A percentile compares a stretch with the other conserved stretches of the same genome.
Evolutionary conservation across 2,888 invertebrate species (phyloP).

Genomic region (Heliconius erato): DNA sequence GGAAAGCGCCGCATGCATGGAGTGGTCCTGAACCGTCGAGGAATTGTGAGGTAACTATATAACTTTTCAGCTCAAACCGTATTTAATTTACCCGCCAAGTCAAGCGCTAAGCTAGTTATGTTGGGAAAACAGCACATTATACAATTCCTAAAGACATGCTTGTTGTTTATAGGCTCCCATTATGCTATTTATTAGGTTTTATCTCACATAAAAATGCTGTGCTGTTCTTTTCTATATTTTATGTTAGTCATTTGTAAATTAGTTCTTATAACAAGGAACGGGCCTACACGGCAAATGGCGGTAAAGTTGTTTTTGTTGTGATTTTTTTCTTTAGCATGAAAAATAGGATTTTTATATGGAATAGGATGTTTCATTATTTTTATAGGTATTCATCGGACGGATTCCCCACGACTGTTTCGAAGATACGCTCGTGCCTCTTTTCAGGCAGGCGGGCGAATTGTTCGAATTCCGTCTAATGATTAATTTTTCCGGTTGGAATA

Average conservation of each 20-base stretch:
- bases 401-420: conserved; percentile 89
- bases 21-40: conserved; percentile 84
- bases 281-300: background rate
- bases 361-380: no score
- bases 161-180: background rate
- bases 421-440: conserved; percentile 87
- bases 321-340: background rate
- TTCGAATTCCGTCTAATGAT: conserved; percentile 92
- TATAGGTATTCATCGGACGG: conserved; percentile 87
- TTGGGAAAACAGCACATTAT: background rate
- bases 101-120: no score
- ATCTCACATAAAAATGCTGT: background rate
- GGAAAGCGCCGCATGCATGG: conserved; percentile 86
- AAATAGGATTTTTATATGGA: no score
- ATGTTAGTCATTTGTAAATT: background rate
- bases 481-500: conserved; percentile 89
- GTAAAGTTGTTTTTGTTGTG: background rate
- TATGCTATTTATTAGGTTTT: no score
- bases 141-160: background rate
- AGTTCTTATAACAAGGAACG: background rate
- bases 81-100: conserved; percentile 31
- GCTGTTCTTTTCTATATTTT: background rate
- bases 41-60: conserved; percentile 86
- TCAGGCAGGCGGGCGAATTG: conserved; percentile 86
- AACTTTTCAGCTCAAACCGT: background rate